A percentile compares a stretch with the other conserved stretches of the same genome.
phyloP scores from a whole-genome alignment of 2,888 invertebrate species.

The Tetanocera ferruginea region DNA sequence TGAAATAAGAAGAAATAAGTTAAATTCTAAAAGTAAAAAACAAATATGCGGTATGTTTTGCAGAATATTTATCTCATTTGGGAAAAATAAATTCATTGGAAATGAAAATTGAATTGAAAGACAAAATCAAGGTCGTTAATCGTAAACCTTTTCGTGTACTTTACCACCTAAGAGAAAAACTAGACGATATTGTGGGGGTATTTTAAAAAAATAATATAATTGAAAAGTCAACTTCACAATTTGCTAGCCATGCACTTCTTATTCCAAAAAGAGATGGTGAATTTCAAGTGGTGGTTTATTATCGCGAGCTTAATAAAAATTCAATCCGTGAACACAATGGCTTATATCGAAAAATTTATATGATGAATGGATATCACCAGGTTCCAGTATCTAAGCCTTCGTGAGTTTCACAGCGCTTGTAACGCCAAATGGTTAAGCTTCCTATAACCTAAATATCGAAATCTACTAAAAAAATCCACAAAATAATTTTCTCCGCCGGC shows the following conservation, averaged over 20 bases:
- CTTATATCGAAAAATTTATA: constrained; percentile 37
- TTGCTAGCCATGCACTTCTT: background rate
- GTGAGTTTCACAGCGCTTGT: background rate
- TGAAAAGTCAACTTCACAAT: background rate
- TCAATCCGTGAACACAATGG: background rate
- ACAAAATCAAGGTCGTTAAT: too few species aligned
- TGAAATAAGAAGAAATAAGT: background rate
- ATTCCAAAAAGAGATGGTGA: constrained; percentile 24
- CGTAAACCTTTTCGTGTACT: too few species aligned
- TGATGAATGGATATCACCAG: constrained; percentile 32
- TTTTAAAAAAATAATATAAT: background rate
- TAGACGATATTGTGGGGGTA: constrained; percentile 24
- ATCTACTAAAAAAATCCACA: too few species aligned
- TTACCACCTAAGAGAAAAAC: background rate
- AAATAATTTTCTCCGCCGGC: too few species aligned
- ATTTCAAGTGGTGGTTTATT: too few species aligned
- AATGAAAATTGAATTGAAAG: too few species aligned
- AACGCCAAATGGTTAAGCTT: background rate
- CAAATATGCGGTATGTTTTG: background rate
- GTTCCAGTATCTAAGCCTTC: background rate
- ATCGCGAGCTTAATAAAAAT: too few species aligned
- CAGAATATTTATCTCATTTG: background rate
- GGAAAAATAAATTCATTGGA: too few species aligned
- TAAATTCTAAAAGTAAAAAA: background rate
- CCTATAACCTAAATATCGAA: too few species aligned